These are phyloP conservation scores for Fulmarus glacialis DNA, from an alignment of 2,113 vertebrate genomes.

Conservation along the genomic window DNA sequence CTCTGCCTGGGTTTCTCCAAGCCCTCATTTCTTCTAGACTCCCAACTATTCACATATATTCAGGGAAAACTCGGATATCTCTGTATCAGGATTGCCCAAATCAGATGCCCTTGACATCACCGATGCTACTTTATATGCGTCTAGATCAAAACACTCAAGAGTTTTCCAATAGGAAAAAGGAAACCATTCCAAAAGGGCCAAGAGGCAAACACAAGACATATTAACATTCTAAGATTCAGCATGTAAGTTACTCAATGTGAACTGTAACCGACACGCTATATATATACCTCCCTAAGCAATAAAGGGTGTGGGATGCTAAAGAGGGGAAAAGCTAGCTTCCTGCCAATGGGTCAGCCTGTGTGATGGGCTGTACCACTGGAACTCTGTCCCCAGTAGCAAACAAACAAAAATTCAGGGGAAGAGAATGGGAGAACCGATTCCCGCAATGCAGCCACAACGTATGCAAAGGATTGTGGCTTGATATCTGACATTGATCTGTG, in stretches of 20 bases:
- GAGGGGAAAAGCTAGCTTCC: neutral
- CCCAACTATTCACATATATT: neutral
- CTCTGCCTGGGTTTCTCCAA: neutral
- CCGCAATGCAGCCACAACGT: accelerated
- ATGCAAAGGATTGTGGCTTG: neutral
- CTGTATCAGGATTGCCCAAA: neutral
- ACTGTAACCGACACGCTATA: neutral
- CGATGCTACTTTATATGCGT: neutral
- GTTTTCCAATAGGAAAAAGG: neutral
- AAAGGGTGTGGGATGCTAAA: neutral
- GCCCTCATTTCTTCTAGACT: neutral
- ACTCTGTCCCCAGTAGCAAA: neutral
- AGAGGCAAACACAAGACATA: neutral
- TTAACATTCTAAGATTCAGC: neutral
- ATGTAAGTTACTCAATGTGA: neutral
- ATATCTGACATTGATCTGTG: neutral
- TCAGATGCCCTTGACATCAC: neutral
- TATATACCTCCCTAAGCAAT: neutral
- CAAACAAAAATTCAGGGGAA: neutral
- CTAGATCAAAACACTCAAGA: neutral
- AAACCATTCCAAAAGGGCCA: neutral
- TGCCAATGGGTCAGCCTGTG: neutral
- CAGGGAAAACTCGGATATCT: neutral
- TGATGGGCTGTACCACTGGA: neutral
- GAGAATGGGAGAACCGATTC: neutral